These are phyloP conservation scores for Sphaeridia pumilis DNA, from an alignment of 2,888 invertebrate species.

Conservation along the genomic window DNA sequence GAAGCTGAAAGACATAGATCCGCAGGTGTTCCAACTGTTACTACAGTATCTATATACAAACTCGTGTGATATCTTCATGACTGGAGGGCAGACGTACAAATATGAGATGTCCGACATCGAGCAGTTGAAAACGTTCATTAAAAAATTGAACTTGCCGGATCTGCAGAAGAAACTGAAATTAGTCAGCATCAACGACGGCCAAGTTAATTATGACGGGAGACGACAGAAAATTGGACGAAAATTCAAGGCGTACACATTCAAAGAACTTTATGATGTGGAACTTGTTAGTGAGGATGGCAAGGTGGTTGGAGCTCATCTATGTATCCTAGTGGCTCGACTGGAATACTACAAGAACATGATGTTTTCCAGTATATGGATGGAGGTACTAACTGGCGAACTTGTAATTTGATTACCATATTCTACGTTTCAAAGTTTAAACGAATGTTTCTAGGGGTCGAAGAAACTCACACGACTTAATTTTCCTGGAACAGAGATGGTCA, in stretches of 20 bases:
- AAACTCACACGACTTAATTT: conserved; percentile 5
- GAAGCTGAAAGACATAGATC: conserved; percentile 46
- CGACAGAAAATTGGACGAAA: conserved; percentile 18
- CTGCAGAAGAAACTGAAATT: conserved; percentile 38
- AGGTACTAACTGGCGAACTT: conserved; percentile 43
- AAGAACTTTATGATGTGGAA: conserved; percentile 51
- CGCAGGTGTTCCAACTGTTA: conserved; percentile 59
- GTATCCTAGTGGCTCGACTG: conserved; percentile 64
- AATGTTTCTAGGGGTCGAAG: not conserved
- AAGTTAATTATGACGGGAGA: not conserved
- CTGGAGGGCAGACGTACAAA: conserved; percentile 43
- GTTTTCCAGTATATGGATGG: conserved; percentile 64
- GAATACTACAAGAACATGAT: conserved; percentile 74
- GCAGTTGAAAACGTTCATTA: not conserved
- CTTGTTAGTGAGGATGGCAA: conserved; percentile 45
- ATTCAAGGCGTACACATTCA: conserved; percentile 45
- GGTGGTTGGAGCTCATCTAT: conserved; percentile 60
- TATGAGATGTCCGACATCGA: conserved; percentile 6
- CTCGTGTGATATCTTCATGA: conserved; percentile 49
- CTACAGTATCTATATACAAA: conserved; percentile 58
- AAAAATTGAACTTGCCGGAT: conserved; percentile 7
- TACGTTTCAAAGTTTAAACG: not conserved
- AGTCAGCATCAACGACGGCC: conserved; percentile 37
- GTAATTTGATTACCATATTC: not conserved
- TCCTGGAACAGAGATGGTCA: conserved; percentile 7